Evolutionary conservation across 2,888 invertebrate species (phyloP).

Genomic region (Pseudococcus jackbeardsleyi): DNA sequence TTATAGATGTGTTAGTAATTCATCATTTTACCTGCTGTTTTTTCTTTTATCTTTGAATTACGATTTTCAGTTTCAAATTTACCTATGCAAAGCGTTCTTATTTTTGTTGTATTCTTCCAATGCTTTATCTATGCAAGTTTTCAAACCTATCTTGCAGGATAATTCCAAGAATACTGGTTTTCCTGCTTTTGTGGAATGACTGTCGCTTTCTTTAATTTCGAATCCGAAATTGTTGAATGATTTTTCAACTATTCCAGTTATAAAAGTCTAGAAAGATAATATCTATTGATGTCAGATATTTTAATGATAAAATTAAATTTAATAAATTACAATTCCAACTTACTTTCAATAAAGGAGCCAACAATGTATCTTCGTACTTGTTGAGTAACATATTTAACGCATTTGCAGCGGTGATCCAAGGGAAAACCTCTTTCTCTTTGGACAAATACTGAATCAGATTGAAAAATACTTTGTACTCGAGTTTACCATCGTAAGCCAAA

Average conservation of each 20-base stretch:
- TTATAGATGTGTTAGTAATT: not conserved
- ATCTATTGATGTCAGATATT: not conserved
- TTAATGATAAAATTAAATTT: not conserved
- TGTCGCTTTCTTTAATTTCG: not conserved
- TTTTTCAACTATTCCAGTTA: not conserved
- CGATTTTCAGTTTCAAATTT: not conserved
- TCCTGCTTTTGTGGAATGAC: not conserved
- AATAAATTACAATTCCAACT: not conserved
- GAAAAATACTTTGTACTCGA: constrained; percentile 77
- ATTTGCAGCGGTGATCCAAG: constrained; percentile 69
- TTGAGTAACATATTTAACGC: constrained; percentile 18
- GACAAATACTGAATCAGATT: constrained; percentile 78
- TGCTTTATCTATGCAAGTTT: not conserved
- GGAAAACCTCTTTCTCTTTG: constrained; percentile 80
- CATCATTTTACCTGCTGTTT: too few species aligned
- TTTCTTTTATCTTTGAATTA: too few species aligned
- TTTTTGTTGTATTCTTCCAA: not conserved
- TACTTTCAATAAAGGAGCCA: not conserved
- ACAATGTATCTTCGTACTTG: not conserved
- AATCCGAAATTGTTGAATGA: constrained; percentile 30
- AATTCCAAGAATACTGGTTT: not conserved
- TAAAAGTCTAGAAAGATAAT: not conserved
- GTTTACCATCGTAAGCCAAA: constrained; percentile 76
- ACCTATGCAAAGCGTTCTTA: not conserved
- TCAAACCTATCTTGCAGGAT: not conserved